phyloP scores from a whole-genome alignment of 1,140 invertebrate species.

The Aphaenogaster rudis region DNA sequence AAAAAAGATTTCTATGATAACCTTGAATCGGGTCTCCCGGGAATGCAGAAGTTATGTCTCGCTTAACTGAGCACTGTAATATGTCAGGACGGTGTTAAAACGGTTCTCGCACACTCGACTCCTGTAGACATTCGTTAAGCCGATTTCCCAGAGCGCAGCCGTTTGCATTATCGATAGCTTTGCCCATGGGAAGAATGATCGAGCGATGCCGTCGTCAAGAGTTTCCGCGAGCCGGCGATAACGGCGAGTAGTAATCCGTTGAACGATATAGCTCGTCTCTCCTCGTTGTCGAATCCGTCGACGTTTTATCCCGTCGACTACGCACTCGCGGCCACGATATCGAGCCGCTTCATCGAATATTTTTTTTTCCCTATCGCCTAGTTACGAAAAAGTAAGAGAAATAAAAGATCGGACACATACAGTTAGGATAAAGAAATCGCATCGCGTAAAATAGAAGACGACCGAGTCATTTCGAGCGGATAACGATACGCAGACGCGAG shows the following conservation, averaged over 20 bases:
- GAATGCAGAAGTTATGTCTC: constrained; percentile 33
- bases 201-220: constrained; percentile 59
- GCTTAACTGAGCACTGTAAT: constrained; percentile 44
- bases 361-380: not conserved
- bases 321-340: constrained; percentile 35
- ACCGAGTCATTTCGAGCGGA: constrained; percentile 60
- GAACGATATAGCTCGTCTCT: constrained; percentile 57
- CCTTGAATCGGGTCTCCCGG: constrained; percentile 22
- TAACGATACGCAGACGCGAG: constrained; percentile 43
- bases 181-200: constrained; percentile 63
- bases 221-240: constrained; percentile 61
- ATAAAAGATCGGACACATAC: constrained; percentile 10
- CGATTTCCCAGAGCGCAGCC: constrained; percentile 68
- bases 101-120: constrained; percentile 57
- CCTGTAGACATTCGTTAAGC: constrained; percentile 70
- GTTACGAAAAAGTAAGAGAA: constrained; percentile 4
- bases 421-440: constrained; percentile 48
- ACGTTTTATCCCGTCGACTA: constrained; percentile 42
- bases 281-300: constrained; percentile 20
- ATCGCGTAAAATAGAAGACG: constrained; percentile 58
- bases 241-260: constrained; percentile 66
- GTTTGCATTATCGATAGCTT: constrained; percentile 72
- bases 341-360: constrained; percentile 10
- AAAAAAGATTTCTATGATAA: constrained; percentile 3
- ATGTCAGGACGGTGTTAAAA: constrained; percentile 64